phyloP scores from a whole-genome alignment of 1,140 invertebrate genomes.

The Drosophila nigrodunni region DNA sequence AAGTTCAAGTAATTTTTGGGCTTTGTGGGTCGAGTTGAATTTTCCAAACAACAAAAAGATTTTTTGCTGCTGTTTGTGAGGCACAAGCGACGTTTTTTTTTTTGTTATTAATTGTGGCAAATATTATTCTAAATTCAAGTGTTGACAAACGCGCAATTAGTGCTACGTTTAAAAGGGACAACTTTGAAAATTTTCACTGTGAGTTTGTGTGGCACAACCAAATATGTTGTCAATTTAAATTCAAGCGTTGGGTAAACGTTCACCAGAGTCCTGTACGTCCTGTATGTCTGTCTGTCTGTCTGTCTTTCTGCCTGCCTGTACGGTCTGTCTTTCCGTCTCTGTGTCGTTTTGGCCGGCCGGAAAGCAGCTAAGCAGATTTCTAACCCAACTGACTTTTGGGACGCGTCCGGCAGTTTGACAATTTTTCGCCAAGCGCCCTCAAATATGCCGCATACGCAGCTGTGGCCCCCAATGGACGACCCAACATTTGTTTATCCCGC shows the following conservation, averaged over 20 bases:
- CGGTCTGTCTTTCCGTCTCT: not conserved
- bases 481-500: constrained; percentile 70
- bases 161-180: constrained; percentile 35
- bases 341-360: constrained; percentile 18
- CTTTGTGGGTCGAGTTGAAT: constrained; percentile 32
- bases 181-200: constrained; percentile 54
- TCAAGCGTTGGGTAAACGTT: constrained; percentile 50
- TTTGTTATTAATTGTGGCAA: constrained; percentile 69
- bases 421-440: constrained; percentile 72
- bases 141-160: constrained; percentile 73
- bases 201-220: constrained; percentile 41
- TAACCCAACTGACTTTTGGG: constrained; percentile 72
- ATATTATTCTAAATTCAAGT: constrained; percentile 74
- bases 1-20: not conserved
- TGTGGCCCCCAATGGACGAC: constrained; percentile 55
- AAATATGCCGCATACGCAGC: constrained; percentile 76
- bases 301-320: not conserved
- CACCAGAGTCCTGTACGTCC: not conserved
- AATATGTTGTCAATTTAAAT: constrained; percentile 82
- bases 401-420: constrained; percentile 73
- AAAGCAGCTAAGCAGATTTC: constrained; percentile 66
- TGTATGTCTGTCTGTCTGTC: not conserved
- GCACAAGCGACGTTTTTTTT: constrained; percentile 41
- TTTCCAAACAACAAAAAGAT: constrained; percentile 7
- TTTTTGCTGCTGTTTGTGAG: constrained; percentile 21